Conservation (phyloP, 2,888 invertebrate genomes). For the Tipula vernalis region DNA sequence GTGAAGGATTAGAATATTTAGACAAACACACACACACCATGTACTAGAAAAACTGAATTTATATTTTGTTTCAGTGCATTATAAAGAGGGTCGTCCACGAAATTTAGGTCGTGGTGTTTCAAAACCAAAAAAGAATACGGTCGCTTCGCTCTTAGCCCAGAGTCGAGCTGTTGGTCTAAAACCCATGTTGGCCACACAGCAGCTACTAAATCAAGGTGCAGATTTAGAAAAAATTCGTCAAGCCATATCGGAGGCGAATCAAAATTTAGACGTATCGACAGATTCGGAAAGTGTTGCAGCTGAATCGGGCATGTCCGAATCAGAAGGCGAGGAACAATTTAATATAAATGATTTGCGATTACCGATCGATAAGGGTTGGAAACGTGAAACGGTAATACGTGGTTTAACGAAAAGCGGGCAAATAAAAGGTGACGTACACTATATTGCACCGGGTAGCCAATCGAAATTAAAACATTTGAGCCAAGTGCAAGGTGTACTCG, state of each 20-base stretch:
- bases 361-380: conserved; percentile 72
- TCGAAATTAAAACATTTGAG: conserved; percentile 49
- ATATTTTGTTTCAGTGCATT: conserved; percentile 17
- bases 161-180: conserved; percentile 70
- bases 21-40: neutral
- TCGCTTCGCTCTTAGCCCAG: conserved; percentile 76
- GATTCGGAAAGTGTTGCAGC: conserved; percentile 47
- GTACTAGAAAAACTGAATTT: neutral
- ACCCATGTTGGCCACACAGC: conserved; percentile 63
- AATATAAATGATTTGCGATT: conserved; percentile 44
- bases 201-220: conserved; percentile 38
- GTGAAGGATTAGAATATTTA: conserved; percentile 6
- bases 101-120: conserved; percentile 78
- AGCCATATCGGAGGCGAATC: conserved; percentile 38
- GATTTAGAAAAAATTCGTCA: conserved; percentile 44
- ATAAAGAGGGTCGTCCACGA: conserved; percentile 65
- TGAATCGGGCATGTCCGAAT: conserved; percentile 44
- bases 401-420: conserved; percentile 77
- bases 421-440: conserved; percentile 87
- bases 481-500: conserved; percentile 45
- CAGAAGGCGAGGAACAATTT: conserved; percentile 38
- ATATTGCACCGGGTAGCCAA: conserved; percentile 56
- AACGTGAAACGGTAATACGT: conserved; percentile 80
- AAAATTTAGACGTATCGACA: conserved; percentile 43
- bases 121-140: conserved; percentile 86